Base-by-base conservation (phyloP, 2,888 invertebrate genomes). In the Frankliniella intonsa region DNA sequence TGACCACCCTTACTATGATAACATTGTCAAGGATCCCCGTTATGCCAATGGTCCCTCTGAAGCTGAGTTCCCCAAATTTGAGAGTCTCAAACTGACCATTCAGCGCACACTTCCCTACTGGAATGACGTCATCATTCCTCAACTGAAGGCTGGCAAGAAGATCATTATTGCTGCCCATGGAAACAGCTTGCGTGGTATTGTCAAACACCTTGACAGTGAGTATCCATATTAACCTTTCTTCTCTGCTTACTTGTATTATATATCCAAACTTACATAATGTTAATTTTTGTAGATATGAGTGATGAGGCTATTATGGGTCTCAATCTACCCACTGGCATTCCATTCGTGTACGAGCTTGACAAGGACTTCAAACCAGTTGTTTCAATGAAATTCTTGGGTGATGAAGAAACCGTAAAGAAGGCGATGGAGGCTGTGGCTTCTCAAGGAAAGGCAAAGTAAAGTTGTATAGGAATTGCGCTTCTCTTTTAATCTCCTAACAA, bases 291-390 rank as follows among this genome's bases (percentile, higher is more conserved):
- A 94, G 93, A 90, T 83, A 89, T 95, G 85, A 91, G 91, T 80
- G 93, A 94, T 86, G 92, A 92, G 69, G 91, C 92, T 83, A 94
- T 95, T 81, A 93, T 94, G 91, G 91, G 90, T 83, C 88, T 94
- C 82, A 95, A 95, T 87, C 89, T 95, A 82, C 94, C 94, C 0
- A 94, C 94, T 83, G 94, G 94, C 83, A 94, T 95, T 86, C 95
- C 94, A 81, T 94, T 94, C 86, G 92, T 94, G 0, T 95, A 94
- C 85, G 93, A 94, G 85, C 89, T 94, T 84, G 93, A 94, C 87
- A 92, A 92, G 83, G 87, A 92, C 85, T 89, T 94, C 87, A 91
- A 92, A 84, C 93, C 94, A 0, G 90, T 93, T 0, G 92, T 92
- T 76, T 92, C 92, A 49, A 91, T 93, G 91, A 90, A 92, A 85